Conservation (phyloP, 2,797 vertebrate genomes). For the Neosalanx taihuensis region DNA sequence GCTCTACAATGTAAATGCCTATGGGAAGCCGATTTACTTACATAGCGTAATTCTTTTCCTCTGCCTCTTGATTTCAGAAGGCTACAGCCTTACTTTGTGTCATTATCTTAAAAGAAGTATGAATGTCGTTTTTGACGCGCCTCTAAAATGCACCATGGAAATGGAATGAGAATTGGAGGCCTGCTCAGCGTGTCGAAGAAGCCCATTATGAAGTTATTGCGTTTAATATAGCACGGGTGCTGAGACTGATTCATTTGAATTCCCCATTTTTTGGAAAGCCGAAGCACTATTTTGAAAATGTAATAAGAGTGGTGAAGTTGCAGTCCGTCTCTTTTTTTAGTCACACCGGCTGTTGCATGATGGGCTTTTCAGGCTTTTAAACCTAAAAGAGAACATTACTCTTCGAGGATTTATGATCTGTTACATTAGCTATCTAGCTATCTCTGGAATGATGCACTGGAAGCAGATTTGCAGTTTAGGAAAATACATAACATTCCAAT, state of each 20-base stretch:
- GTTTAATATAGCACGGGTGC: conserved; percentile 44
- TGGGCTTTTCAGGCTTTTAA: conserved; percentile 17
- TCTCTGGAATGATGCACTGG: too few relatives aligned
- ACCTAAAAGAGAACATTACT: too few relatives aligned
- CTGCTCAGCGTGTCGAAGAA: conserved; percentile 47
- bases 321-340: too few relatives aligned
- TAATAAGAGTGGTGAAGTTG: conserved; percentile 18
- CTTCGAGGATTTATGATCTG: too few relatives aligned
- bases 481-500: too few relatives aligned
- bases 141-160: conserved; percentile 50
- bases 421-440: too few relatives aligned
- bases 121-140: conserved; percentile 43
- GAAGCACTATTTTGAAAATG: conserved; percentile 21
- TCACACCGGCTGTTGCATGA: background rate
- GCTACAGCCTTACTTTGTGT: conserved; percentile 34
- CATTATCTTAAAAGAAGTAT: conserved; percentile 51
- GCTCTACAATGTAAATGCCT: too few relatives aligned
- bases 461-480: too few relatives aligned
- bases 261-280: conserved; percentile 32
- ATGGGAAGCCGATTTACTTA: background rate
- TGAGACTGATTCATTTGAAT: conserved; percentile 51
- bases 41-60: background rate
- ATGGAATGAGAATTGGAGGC: conserved; percentile 40
- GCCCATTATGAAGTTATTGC: conserved; percentile 46
- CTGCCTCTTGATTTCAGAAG: background rate